Conservation (phyloP, 2,888 invertebrate genomes). For the Lasius platythorax region DNA sequence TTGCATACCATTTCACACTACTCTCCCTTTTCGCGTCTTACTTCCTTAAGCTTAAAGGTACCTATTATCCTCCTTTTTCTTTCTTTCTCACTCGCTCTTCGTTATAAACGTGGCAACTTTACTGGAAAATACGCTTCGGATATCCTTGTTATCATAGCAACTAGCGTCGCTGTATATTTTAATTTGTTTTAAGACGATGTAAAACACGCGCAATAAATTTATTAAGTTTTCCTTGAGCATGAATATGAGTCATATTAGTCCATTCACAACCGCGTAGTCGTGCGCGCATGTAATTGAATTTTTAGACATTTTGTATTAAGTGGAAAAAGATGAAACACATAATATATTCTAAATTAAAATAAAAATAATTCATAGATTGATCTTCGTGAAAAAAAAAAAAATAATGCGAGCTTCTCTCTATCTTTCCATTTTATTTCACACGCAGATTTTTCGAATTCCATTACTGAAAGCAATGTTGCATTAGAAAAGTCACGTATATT, state of each 20-base stretch:
- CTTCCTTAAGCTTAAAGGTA: not conserved
- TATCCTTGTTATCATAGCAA: slow-evolving; percentile 17
- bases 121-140: slow-evolving; percentile 26
- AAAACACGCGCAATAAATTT: slow-evolving; percentile 37
- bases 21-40: not conserved
- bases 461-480: not conserved
- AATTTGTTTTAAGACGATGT: slow-evolving; percentile 23
- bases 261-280: not conserved
- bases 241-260: not conserved
- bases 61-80: not conserved
- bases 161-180: slow-evolving; percentile 18
- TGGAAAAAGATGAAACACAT: not conserved
- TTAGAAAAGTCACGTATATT: not conserved
- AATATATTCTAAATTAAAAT: not conserved
- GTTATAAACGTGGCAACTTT: slow-evolving; percentile 1
- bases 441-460: not conserved
- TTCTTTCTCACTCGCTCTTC: not conserved
- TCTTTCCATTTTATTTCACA: not conserved
- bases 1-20: slow-evolving; percentile 51
- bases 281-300: not conserved
- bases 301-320: not conserved
- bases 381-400: not conserved
- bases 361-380: not conserved
- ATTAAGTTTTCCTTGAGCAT: slow-evolving; percentile 5
- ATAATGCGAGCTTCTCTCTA: not conserved